Base-by-base conservation (phyloP, 2,888 invertebrate species). In the Invenusta paracnida region DNA sequence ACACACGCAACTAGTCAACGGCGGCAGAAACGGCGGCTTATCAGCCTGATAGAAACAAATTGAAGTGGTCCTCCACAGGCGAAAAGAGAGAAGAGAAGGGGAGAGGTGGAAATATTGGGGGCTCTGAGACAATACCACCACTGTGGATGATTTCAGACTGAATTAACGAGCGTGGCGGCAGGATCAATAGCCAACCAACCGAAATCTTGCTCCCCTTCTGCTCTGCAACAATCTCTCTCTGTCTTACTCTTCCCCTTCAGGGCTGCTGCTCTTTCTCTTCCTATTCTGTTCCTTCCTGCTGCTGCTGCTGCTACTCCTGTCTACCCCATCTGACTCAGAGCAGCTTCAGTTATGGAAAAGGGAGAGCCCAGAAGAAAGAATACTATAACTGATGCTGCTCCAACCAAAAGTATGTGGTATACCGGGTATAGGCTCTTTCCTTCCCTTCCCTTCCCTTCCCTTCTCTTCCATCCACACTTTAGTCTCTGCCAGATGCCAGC, bases 41-140 rank as follows among this genome's bases (percentile, higher is more conserved):
- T 73, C 73, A 73, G 73, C 17, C 73, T 73, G 73, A 73, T 73
- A 73, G 23, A 73, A 73, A 73, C 73, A 73, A 73, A 73, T 73
- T 73, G 73, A 23, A 73, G 73, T 73, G 73, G 73, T 73, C 73
- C 73, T 73, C 73, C 73, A 23, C 17, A 13, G 73, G 73, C 17
- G 23, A 73, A 73, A 23, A 23, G 73, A 23, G 5, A 23, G 73
- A 73, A 13, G 23, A 13, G 23, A 13, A 2, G 73, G 73, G n/a
- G n/a, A n/a, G 73, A 23, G 73, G 73, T 73, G 73, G 73, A 73
- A 13, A 73, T 73, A 73, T 73, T 23, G 73, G 73, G n/a, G n/a
- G n/a, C n/a, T 23, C 73, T 73, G 73, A 73, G 73, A 73, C 73
- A 73, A 73, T 73, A 23, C 73, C 73, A n/a, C n/a, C n/a, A n/a